Evolutionary conservation across 2,888 invertebrate species (phyloP).

Genomic region (Mactromeris polynyma): DNA sequence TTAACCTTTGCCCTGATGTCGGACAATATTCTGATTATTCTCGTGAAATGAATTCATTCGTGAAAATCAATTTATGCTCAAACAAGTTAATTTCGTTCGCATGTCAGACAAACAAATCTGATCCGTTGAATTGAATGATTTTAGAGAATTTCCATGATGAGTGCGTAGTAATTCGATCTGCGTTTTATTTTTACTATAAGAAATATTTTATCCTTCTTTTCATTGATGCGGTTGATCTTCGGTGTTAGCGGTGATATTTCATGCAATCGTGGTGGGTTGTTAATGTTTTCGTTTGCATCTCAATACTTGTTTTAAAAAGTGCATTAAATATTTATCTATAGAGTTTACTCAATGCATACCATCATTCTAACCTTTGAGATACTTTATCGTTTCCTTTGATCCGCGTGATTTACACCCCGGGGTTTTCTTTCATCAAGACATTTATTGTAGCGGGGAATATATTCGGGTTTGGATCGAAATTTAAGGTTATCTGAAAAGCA

Average conservation of each 20-base stretch:
- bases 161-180: not conserved
- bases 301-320: constrained; percentile 7
- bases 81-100: not conserved
- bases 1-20: not conserved
- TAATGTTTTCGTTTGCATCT: constrained; percentile 17
- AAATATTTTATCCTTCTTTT: not conserved
- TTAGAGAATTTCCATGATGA: not conserved
- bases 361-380: constrained; percentile 10
- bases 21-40: not conserved
- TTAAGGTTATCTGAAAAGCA: constrained; percentile 42
- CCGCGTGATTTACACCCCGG: constrained; percentile 27
- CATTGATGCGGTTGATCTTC: not conserved
- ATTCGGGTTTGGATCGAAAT: constrained; percentile 20
- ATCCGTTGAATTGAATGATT: not conserved
- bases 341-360: constrained; percentile 33
- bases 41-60: not conserved
- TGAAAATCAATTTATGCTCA: not conserved
- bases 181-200: constrained; percentile 7
- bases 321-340: constrained; percentile 22
- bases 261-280: not conserved
- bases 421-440: constrained; percentile 37
- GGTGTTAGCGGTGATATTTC: not conserved
- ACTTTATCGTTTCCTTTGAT: constrained; percentile 30
- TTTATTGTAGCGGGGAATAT: constrained; percentile 37
- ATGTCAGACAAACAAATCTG: not conserved